Conservation (phyloP, 1,140 invertebrate genomes). For the Drosophila equinoxialis region DNA sequence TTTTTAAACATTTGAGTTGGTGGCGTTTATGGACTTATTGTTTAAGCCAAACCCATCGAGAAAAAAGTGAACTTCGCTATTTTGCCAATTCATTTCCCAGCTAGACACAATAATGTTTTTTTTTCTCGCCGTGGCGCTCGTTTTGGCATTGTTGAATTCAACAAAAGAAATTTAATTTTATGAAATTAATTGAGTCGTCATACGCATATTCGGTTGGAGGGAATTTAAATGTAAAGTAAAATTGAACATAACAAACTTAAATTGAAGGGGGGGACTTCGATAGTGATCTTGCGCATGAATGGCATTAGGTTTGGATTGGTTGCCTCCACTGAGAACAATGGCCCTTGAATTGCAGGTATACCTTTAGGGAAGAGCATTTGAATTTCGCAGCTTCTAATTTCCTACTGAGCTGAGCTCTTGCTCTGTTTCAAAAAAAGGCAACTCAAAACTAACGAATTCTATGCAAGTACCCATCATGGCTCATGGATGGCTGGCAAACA, state of each 20-base stretch:
- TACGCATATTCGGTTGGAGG: neutral
- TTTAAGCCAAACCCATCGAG: slow-evolving; percentile 45
- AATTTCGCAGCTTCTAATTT: neutral
- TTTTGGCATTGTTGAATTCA: slow-evolving; percentile 49
- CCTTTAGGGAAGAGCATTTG: neutral
- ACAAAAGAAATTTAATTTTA: slow-evolving; percentile 48
- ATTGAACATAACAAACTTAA: slow-evolving; percentile 29
- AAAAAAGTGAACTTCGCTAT: slow-evolving; percentile 12
- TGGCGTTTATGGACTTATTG: slow-evolving; percentile 29
- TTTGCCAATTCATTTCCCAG: slow-evolving; percentile 61
- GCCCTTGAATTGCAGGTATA: too few species aligned
- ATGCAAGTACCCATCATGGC: slow-evolving; percentile 38
- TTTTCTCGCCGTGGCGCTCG: slow-evolving; percentile 40
- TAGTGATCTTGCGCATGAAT: neutral
- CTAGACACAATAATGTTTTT: slow-evolving; percentile 16
- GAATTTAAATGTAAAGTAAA: slow-evolving; percentile 13
- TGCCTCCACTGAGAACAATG: too few species aligned
- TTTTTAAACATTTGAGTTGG: slow-evolving; percentile 59
- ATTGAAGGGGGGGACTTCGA: neutral
- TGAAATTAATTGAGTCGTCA: slow-evolving; percentile 38
- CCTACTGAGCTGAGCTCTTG: neutral
- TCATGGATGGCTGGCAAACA: slow-evolving; percentile 31
- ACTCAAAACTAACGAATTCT: slow-evolving; percentile 51
- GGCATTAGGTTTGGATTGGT: too few species aligned
- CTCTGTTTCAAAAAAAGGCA: slow-evolving; percentile 1